phyloP scores from a whole-genome alignment of 1,140 invertebrate genomes.

The Helicoverpa zea region DNA sequence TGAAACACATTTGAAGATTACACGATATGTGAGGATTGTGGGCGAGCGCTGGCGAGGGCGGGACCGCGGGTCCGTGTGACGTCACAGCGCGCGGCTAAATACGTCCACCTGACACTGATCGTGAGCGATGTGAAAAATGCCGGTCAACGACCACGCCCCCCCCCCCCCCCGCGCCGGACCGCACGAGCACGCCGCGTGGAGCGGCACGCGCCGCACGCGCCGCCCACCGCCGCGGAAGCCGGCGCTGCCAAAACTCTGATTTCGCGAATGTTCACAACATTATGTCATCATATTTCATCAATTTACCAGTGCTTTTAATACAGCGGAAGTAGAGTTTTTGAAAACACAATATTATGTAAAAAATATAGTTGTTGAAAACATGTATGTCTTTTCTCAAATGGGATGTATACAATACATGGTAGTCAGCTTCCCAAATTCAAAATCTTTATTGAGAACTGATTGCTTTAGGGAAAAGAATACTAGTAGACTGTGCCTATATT shows the following conservation, averaged over 20 bases:
- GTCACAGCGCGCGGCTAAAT: conserved; percentile 48
- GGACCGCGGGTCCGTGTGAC: conserved; percentile 13
- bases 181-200: background rate
- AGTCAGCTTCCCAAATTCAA: too few relatives aligned
- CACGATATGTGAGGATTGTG: conserved; percentile 2
- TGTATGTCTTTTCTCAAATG: too few relatives aligned
- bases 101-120: conserved; percentile 53
- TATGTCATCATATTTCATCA: conserved; percentile 27
- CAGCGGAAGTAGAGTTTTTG: too few relatives aligned
- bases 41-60: conserved; percentile 12
- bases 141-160: conserved; percentile 62
- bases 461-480: too few relatives aligned
- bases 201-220: conserved; percentile 39
- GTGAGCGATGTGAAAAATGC: conserved; percentile 54
- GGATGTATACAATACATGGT: too few relatives aligned
- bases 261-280: conserved; percentile 30
- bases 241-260: conserved; percentile 24
- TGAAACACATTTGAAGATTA: conserved; percentile 29
- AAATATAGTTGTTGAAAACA: too few relatives aligned
- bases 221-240: conserved; percentile 29
- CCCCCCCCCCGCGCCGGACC: conserved; percentile 10
- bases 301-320: background rate
- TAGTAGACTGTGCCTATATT: too few relatives aligned
- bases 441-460: too few relatives aligned
- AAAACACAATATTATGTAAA: too few relatives aligned